These are phyloP conservation scores for Acrocyrtus sp. DNA, from an alignment of 2,888 invertebrate genomes.

Conservation along the genomic window DNA sequence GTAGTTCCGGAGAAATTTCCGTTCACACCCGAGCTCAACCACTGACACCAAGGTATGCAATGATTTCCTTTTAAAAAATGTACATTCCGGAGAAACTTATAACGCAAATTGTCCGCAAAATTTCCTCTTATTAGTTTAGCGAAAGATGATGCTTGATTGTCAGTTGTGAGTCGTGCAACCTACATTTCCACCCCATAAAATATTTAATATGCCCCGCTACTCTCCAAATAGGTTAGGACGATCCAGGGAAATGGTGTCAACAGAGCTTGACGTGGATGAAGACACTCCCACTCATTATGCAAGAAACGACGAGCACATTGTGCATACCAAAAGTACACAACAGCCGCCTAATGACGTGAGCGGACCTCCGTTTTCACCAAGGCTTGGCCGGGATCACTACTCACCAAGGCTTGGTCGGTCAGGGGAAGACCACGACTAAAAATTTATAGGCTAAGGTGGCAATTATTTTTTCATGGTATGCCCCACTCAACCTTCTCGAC, in stretches of 20 bases:
- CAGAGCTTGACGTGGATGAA: conserved; percentile 50
- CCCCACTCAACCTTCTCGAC: neutral
- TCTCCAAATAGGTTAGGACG: conserved; percentile 41
- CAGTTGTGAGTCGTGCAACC: neutral
- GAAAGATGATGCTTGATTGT: too few relatives aligned
- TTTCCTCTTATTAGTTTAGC: too few relatives aligned
- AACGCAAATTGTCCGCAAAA: neutral
- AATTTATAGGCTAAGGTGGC: neutral
- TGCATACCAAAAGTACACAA: conserved; percentile 20
- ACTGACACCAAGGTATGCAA: conserved; percentile 50
- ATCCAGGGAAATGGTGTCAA: conserved; percentile 50
- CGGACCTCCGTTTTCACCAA: conserved; percentile 40
- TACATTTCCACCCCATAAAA: neutral
- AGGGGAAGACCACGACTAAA: conserved; percentile 46
- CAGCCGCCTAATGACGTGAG: conserved; percentile 28
- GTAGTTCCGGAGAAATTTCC: conserved; percentile 62
- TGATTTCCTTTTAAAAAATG: too few relatives aligned
- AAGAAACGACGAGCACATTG: conserved; percentile 26
- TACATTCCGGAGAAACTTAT: neutral
- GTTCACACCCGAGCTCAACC: conserved; percentile 53
- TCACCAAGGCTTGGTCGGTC: conserved; percentile 41
- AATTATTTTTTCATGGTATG: too few relatives aligned
- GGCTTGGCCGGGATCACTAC: conserved; percentile 50
- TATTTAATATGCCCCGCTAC: neutral
- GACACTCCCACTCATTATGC: conserved; percentile 26